These are phyloP conservation scores for Shargacucullia verbasci DNA, from an alignment of 2,888 invertebrate species.

Conservation along the genomic window DNA sequence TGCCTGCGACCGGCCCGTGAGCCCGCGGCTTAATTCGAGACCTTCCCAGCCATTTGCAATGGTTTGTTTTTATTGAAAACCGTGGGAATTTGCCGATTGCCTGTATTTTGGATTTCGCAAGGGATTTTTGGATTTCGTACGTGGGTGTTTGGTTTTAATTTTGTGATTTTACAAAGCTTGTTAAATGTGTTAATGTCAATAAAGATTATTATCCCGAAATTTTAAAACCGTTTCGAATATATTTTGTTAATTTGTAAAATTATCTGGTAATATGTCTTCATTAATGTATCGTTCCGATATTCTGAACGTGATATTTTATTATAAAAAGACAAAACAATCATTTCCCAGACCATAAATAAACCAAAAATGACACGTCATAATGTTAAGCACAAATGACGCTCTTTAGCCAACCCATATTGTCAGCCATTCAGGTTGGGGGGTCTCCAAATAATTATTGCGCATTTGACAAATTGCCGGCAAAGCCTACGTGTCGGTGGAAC, in stretches of 20 bases:
- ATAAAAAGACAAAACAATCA: background rate
- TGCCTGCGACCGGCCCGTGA: constrained; percentile 63
- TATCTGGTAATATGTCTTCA: too few species aligned
- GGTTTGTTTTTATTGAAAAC: constrained; percentile 83
- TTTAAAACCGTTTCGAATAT: too few species aligned
- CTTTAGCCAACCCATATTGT: constrained; percentile 61
- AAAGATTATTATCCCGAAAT: constrained; percentile 4
- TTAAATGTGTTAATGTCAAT: constrained; percentile 26
- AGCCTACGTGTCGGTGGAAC: constrained; percentile 83
- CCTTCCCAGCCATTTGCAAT: constrained; percentile 76
- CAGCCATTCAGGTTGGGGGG: constrained; percentile 74
- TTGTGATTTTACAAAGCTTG: constrained; percentile 38
- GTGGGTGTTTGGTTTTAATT: constrained; percentile 34
- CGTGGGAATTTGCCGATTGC: constrained; percentile 69
- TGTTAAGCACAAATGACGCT: constrained; percentile 54
- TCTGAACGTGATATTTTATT: too few species aligned
- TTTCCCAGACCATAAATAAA: constrained; percentile 46
- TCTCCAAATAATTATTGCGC: constrained; percentile 86
- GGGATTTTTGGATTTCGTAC: constrained; percentile 43
- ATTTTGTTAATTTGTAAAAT: too few species aligned
- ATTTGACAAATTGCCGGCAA: constrained; percentile 87
- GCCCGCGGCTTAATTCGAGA: constrained; percentile 79
- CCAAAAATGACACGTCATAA: constrained; percentile 53
- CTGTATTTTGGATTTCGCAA: constrained; percentile 60
- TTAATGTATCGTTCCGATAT: too few species aligned